Conservation (phyloP, 2,888 invertebrate genomes). For the Oegoconia quadripuncta region DNA sequence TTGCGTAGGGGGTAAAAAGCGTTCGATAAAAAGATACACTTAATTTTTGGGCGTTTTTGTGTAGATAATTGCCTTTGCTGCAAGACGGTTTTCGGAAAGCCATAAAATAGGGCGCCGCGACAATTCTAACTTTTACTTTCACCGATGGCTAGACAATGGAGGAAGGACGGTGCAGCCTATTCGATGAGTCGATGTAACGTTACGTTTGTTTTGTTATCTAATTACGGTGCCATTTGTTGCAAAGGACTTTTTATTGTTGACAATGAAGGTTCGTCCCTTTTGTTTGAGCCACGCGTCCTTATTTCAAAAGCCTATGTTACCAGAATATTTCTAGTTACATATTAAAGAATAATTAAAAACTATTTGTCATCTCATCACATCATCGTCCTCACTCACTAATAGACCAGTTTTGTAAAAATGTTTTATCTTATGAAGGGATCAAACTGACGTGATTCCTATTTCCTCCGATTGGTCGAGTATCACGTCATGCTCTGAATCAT, state of each 20-base stretch:
- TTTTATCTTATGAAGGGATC: no score
- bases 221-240: slow-evolving; percentile 45
- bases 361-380: no score
- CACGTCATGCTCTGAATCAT: no score
- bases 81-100: slow-evolving; percentile 28
- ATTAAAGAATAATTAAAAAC: neutral
- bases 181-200: slow-evolving; percentile 43
- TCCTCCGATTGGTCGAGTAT: no score
- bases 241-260: slow-evolving; percentile 35
- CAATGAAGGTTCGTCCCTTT: slow-evolving; percentile 22
- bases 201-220: slow-evolving; percentile 49
- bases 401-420: no score
- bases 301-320: neutral
- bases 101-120: slow-evolving; percentile 39
- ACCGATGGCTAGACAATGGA: slow-evolving; percentile 36
- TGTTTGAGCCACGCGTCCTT: slow-evolving; percentile 18
- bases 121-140: slow-evolving; percentile 57
- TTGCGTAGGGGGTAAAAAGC: no score
- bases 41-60: neutral
- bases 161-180: slow-evolving; percentile 35
- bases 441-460: no score
- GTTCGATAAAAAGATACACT: neutral
- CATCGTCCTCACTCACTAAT: no score
- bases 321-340: neutral
- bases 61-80: neutral